Evolutionary conservation across 2,888 invertebrate genomes (phyloP).

Genomic region (Trimorus sp.): DNA sequence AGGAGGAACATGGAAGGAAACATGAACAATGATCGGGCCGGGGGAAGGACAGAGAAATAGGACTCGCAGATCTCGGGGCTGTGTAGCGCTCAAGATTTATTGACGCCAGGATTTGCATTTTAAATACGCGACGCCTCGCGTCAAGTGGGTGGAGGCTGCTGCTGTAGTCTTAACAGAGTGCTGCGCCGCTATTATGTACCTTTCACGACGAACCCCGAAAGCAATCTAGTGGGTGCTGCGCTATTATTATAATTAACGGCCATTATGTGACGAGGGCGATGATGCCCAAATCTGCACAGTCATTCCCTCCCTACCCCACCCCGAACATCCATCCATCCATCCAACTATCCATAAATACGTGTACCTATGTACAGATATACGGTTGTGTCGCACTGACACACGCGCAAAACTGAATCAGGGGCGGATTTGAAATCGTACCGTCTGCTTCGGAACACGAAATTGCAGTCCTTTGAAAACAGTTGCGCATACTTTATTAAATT

Average conservation of each 20-base stretch:
- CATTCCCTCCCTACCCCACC: background rate
- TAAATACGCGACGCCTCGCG: slow-evolving; percentile 73
- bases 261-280: slow-evolving; percentile 51
- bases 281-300: slow-evolving; percentile 30
- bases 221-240: slow-evolving; percentile 31
- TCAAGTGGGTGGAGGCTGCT: slow-evolving; percentile 65
- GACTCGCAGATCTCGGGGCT: slow-evolving; percentile 61
- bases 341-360: slow-evolving; percentile 4
- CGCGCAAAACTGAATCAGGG: slow-evolving; percentile 18
- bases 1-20: slow-evolving; percentile 35
- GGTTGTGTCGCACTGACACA: background rate
- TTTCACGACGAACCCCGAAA: slow-evolving; percentile 47
- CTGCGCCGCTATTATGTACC: slow-evolving; percentile 57
- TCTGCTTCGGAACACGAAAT: background rate
- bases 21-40: slow-evolving; percentile 38
- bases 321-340: background rate
- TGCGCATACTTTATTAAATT: background rate
- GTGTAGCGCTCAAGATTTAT: slow-evolving; percentile 75
- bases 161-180: slow-evolving; percentile 55
- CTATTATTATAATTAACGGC: slow-evolving; percentile 63
- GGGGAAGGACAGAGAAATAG: slow-evolving; percentile 39
- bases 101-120: slow-evolving; percentile 76
- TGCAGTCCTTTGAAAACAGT: background rate
- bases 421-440: slow-evolving; percentile 11
- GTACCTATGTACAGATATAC: background rate